Evolutionary conservation across 2,888 invertebrate species (phyloP), one percentile per base, ranked within the genome.

Genomic region (Heteromurus nitidus): DNA sequence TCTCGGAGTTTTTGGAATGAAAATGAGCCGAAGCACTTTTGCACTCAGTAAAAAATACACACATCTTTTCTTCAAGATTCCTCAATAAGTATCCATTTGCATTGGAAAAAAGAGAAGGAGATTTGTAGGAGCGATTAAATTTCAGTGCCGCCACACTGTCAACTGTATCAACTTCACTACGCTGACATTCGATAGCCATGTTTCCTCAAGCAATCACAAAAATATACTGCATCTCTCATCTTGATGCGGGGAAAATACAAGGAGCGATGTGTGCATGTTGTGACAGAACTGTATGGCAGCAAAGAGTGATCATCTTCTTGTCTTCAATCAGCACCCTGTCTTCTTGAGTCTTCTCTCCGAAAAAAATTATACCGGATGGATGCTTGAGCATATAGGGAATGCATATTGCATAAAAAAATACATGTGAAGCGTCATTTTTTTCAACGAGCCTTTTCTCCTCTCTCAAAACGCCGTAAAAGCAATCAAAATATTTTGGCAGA

Each of bases 401-500:
- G 31, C 42, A 64, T 50, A n/a, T 47, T n/a, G 47, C 47, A 47
- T n/a, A n/a, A n/a, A n/a, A n/a, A n/a, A n/a, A n/a, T n/a, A n/a
- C n/a, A n/a, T n/a, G n/a, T n/a, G n/a, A n/a, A n/a, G n/a, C n/a
- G n/a, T n/a, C n/a, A n/a, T n/a, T n/a, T n/a, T n/a, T n/a, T n/a
- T n/a, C n/a, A n/a, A n/a, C n/a, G n/a, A n/a, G n/a, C n/a, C n/a
- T n/a, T n/a, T 30, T 55, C 42, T 31, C 18, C 24, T n/a, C 30
- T 16, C 28, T 16, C 28, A 47, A 18, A 30, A 20, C 22, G 30
- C 68, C n/a, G 53, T 31, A 24, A 44, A 53, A 76, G 76, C 58
- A 80, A 80, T 80, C 80, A 80, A 80, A 80, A 80, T 80, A 80
- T 80, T 80, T 80, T 80, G 80, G 80, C 80, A 80, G 80, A 80